Base-by-base conservation (phyloP, 2,888 invertebrate genomes). In the Tenthredo amoena region DNA sequence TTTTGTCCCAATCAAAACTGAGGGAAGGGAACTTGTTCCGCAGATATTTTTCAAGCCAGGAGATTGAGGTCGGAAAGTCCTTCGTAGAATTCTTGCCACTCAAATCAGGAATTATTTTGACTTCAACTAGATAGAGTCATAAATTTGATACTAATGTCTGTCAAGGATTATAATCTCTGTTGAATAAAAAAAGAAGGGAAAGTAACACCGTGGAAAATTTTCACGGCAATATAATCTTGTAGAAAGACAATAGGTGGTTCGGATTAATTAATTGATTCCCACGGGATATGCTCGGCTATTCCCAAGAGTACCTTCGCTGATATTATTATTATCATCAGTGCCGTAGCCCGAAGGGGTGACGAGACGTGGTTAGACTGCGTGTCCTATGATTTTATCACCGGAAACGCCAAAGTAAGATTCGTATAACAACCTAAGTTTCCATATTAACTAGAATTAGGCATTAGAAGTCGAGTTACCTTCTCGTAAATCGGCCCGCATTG, bases 211-310 rank as follows among this genome's bases (percentile, higher is more conserved):
- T 15, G 76, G 12, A 37, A 10, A 87, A 87, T 86, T 87, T 86
- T 68, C 87, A 86, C 85, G 87, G 86, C 86, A 85, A 87, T 76
- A 87, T 88, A 88, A 89, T 89, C 88, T 89, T 86, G 34, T 62
- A 85, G 87, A 86, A 85, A 87, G 77, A 79, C 87, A 72, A 79
- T 85, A 87, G 88, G 87, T 86, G 86, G 86, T 87, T 87, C 85
- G 74, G 87, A 88, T 89, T 89, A 89, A 89, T 89, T 88, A 89
- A 88, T 88, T 88, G 88, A 88, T 86, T 79, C 76, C 84, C 37
- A 85, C 55, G 81, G 76, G 77, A 85, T 43, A 74, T 21, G 43
- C 40, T 74, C n/a, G 10, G 12, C 21, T 74, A 43, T 74, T 74
- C 21, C 74, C 40, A 43, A 26, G 74, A 43, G 74, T 74, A 21